A percentile compares a stretch with the other conserved stretches of the same genome.
These are phyloP conservation scores for Stegodyphus mimosarum DNA, from an alignment of 1,140 invertebrate species.

Conservation along the genomic window DNA sequence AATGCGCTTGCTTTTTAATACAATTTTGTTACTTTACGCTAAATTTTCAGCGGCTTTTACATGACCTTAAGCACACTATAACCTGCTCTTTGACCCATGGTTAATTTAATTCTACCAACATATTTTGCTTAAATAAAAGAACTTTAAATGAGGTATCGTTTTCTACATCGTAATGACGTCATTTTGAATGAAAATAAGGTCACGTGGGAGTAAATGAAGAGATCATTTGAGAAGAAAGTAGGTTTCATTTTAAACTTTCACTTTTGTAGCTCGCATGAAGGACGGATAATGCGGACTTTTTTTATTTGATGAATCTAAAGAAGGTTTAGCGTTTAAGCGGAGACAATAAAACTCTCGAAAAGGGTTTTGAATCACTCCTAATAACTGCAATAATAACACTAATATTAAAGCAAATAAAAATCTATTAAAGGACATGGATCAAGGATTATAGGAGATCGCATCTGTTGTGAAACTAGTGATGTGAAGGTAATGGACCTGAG, in stretches of 20 bases:
- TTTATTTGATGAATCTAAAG: neutral
- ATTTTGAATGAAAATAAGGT: constrained; percentile 7
- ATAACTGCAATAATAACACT: neutral
- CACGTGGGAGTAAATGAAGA: constrained; percentile 8
- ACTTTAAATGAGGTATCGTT: neutral
- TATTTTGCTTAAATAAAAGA: neutral
- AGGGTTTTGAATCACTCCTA: neutral
- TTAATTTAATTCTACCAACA: neutral
- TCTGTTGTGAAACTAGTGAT: too few species aligned
- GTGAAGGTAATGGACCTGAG: too few species aligned
- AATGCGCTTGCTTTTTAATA: neutral
- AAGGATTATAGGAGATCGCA: too few species aligned
- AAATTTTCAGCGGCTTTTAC: constrained; percentile 4
- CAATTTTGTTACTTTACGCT: neutral
- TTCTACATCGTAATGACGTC: neutral
- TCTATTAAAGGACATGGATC: neutral
- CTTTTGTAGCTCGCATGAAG: neutral
- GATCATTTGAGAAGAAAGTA: neutral
- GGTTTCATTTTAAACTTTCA: constrained; percentile 12
- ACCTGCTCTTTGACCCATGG: neutral
- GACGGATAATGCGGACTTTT: neutral
- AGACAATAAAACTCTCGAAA: neutral
- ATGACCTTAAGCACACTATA: neutral
- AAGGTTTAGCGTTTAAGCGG: neutral
- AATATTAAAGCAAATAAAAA: neutral